Base-by-base conservation (phyloP, 2,888 invertebrate species). In the Ephialtes manifestator region DNA sequence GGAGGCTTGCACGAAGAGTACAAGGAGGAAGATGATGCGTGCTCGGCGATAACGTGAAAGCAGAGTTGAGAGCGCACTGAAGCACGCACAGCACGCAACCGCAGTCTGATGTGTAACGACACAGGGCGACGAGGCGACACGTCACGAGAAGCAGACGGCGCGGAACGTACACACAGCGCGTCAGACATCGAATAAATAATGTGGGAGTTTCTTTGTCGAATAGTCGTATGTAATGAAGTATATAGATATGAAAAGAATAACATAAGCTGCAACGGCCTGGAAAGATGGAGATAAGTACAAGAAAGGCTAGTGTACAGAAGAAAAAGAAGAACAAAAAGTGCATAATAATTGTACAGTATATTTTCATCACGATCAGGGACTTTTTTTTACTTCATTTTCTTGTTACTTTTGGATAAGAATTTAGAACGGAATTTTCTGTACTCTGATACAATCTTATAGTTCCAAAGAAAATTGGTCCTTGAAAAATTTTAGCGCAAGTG, bases 101-200 rank as follows among this genome's bases (percentile, higher is more conserved):
- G 74, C 74, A 63, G 46, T 70, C 51, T 51, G 35, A 70, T 53
- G 53, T n/a, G 70, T 31, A 70, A 70, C 53, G 70, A 51, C 70
- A 51, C 53, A 18, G n/a, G 20, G 48, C 18, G 46, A 67, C 43
- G 65, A 67, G 18, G 65, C 20, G 43, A 67, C 39, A 43, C 65
- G 65, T 67, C 65, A 43, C 65, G 65, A 35, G 35, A 20, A 67
- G 13, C 20, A 67, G 43, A 39, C 65, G 65, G 65, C 13, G 65
- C 65, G 60, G 60, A 63, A 67, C 65, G 65, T 67, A 67, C 43
- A 46, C 43, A 67, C 39, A 20, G 20, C 43, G 18, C 43, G 35
- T 24, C 58, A 43, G 72, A 43, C 72, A 58, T 72, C 55, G 72
- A 53, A 76, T 76, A 65, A 76, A 76, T 76, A 65, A 76, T 65